These are phyloP conservation scores for Fundulus diaphanus DNA, from an alignment of 2,797 vertebrate species.

Conservation along the genomic window DNA sequence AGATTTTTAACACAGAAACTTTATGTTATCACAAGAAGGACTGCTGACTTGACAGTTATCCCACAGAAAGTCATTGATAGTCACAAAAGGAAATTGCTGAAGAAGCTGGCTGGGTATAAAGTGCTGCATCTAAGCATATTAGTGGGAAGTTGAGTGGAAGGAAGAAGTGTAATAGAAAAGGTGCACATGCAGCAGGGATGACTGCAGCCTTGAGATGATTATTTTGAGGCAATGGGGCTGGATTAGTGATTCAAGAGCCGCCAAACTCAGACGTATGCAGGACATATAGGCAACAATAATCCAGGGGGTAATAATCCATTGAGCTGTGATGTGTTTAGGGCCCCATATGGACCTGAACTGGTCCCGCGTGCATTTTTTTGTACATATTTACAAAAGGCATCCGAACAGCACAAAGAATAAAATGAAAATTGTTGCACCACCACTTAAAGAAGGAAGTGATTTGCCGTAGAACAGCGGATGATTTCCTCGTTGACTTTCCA, in stretches of 20 bases:
- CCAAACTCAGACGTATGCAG: background rate
- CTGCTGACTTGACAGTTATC: background rate
- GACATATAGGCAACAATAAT: background rate
- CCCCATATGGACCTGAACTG: no score
- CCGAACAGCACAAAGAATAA: conserved; percentile 15
- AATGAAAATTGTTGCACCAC: conserved; percentile 25
- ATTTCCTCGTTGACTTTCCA: conserved; percentile 12
- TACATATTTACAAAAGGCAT: background rate
- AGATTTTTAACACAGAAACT: background rate
- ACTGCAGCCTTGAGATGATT: background rate
- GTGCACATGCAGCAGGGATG: background rate
- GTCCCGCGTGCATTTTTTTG: background rate
- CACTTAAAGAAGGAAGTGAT: conserved; percentile 27
- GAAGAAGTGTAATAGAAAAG: background rate
- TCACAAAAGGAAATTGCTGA: background rate
- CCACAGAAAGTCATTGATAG: background rate
- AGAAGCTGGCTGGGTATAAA: background rate
- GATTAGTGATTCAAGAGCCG: background rate
- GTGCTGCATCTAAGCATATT: background rate
- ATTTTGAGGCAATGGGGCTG: background rate
- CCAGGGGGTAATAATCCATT: no score
- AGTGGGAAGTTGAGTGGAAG: conserved; percentile 4
- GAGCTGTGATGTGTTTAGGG: no score
- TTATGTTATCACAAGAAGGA: background rate
- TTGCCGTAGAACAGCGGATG: background rate